Evolutionary conservation across 2,113 vertebrate species (phyloP).

Genomic region (Ginglymostoma cirratum): DNA sequence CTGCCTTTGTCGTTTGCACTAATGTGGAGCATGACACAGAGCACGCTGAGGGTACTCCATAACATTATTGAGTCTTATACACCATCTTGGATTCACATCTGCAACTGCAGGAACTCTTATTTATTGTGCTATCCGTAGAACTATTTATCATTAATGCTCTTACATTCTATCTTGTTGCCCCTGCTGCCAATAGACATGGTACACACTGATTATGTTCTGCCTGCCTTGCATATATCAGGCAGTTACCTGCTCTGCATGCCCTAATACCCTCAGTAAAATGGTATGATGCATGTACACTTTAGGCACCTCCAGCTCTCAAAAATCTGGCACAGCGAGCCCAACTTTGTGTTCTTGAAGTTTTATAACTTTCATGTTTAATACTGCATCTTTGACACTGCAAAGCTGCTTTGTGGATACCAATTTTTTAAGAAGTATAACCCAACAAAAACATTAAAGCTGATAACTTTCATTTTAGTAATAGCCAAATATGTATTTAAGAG

Average conservation of each 20-base stretch:
- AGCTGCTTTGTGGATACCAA: not conserved
- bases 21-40: too few species aligned
- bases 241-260: too few species aligned
- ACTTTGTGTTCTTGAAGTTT: not conserved
- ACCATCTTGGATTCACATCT: too few species aligned
- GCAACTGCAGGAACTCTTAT: too few species aligned
- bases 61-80: too few species aligned
- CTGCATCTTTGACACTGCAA: not conserved
- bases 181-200: not conserved
- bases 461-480: conserved; percentile 34
- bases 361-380: not conserved
- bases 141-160: too few species aligned
- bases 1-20: too few species aligned
- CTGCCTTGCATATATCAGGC: too few species aligned
- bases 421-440: conserved; percentile 22
- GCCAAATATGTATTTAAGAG: conserved; percentile 28
- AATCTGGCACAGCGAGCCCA: not conserved
- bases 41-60: too few species aligned
- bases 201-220: too few species aligned
- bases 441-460: conserved; percentile 31
- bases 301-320: not conserved
- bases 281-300: not conserved
- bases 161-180: not conserved
- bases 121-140: too few species aligned
- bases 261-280: not conserved